Base-by-base conservation (phyloP, 2,113 vertebrate species). In the Nesogale talazaci region DNA sequence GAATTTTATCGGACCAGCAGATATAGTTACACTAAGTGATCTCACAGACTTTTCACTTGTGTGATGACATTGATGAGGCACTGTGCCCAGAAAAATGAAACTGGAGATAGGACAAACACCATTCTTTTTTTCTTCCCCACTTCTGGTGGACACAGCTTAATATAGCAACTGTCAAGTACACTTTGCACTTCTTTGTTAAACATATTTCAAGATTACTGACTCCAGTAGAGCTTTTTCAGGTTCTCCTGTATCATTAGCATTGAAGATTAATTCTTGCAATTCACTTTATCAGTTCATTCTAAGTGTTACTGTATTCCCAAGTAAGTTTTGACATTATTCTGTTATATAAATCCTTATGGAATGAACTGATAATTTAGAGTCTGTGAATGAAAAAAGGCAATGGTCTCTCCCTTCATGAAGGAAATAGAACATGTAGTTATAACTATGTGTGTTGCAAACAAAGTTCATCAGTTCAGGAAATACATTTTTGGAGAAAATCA, bases 181-280 rank as follows among this genome's bases (percentile, higher is more conserved):
- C 9, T 25, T 10, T 6, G 63, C 36, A 81, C 67, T 42, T 46
- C 31, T 84, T 65, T 27, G 52, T 36, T 82, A 76, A 89, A 92
- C 23, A 59, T 59, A 89, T 83, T 92, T 93, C 92, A 94, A 79
- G 74, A 88, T 1, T 8, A 4, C 22, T 74, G 59, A 95, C 69
- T 83, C 25, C 20, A 86, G 57, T 23, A 88, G 69, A 85, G 56
- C 56, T 65, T 89, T 89, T 69, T 52, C 25, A 72, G 59, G 61
- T 10, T 34, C 38, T 80, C 83, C 40, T 87, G 9, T 52, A 78
- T 0, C 82, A 52, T 31, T 67, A 56, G 6, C 46, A 86, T 20
- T 34, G 59, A 83, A 90, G 80, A 90, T 67, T 90, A 82, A 88
- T 86, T 78, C 31, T 63, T 80, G 3, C 29, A 57, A 10, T 74